Evolutionary conservation across 2,888 invertebrate species (phyloP).

Genomic region (Scelioninae gen. 2): DNA sequence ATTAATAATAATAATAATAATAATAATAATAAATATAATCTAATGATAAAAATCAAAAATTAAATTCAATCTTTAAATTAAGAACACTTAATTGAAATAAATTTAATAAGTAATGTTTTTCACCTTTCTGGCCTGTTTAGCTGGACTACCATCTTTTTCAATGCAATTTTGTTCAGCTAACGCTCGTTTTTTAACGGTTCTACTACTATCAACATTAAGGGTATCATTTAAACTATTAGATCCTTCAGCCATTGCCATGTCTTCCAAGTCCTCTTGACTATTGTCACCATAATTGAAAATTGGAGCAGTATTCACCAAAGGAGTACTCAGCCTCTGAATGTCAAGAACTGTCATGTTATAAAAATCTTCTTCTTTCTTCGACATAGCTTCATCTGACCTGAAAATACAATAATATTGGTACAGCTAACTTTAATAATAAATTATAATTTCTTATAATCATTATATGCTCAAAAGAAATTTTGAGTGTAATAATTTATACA

Average conservation of each 20-base stretch:
- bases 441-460: no score
- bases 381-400: slow-evolving; percentile 73
- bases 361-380: slow-evolving; percentile 68
- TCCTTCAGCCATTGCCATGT: slow-evolving; percentile 17
- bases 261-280: not conserved
- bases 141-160: slow-evolving; percentile 62
- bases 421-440: no score
- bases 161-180: slow-evolving; percentile 68
- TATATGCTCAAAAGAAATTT: no score
- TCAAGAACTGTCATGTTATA: slow-evolving; percentile 68
- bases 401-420: not conserved
- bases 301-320: slow-evolving; percentile 49
- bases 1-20: slow-evolving; percentile 2
- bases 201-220: slow-evolving; percentile 56
- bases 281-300: slow-evolving; percentile 32
- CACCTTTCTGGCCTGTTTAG: slow-evolving; percentile 67
- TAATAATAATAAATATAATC: no score
- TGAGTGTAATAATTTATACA: no score
- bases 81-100: no score
- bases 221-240: slow-evolving; percentile 64
- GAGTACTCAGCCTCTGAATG: slow-evolving; percentile 64
- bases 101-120: slow-evolving; percentile 35
- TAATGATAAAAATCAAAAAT: no score
- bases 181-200: slow-evolving; percentile 66
- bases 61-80: no score